A percentile compares a stretch with the other conserved stretches of the same genome.
Evolutionary conservation across 2,113 vertebrate genomes (phyloP).

Genomic region (Semnornis frantzii): DNA sequence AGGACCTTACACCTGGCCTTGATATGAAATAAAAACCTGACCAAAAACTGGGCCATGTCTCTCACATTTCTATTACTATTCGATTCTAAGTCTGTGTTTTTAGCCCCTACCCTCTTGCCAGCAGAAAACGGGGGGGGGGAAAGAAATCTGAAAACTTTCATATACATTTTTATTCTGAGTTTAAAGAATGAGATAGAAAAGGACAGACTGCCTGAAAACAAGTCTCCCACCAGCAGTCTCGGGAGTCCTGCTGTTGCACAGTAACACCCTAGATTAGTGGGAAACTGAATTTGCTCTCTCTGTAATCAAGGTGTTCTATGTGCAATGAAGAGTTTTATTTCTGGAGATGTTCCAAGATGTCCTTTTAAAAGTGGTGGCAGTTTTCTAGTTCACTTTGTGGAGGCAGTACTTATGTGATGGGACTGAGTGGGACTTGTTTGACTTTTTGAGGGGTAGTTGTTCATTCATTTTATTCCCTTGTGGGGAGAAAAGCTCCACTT

Average conservation of each 20-base stretch:
- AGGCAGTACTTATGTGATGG: background rate
- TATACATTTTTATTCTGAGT: background rate
- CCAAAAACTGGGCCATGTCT: background rate
- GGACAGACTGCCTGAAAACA: background rate
- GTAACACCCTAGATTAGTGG: background rate
- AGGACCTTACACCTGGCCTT: too few species aligned
- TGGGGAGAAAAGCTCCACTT: background rate
- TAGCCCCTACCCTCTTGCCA: background rate
- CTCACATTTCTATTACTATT: background rate
- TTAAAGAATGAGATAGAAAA: background rate
- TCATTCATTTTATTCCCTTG: too few species aligned
- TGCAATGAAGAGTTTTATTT: background rate
- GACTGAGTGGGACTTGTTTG: too few species aligned
- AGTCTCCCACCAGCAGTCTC: background rate
- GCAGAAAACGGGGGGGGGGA: background rate
- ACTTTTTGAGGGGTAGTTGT: background rate
- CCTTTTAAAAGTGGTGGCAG: background rate
- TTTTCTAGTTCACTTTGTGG: background rate
- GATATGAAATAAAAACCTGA: slow-evolving; percentile 13
- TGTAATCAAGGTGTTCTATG: background rate
- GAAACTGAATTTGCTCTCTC: background rate
- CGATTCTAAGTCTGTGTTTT: background rate
- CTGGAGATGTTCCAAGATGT: background rate
- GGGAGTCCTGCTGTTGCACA: background rate
- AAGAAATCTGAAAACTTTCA: background rate